phyloP scores from a whole-genome alignment of 2,113 vertebrate genomes.

The Petroica traversi region DNA sequence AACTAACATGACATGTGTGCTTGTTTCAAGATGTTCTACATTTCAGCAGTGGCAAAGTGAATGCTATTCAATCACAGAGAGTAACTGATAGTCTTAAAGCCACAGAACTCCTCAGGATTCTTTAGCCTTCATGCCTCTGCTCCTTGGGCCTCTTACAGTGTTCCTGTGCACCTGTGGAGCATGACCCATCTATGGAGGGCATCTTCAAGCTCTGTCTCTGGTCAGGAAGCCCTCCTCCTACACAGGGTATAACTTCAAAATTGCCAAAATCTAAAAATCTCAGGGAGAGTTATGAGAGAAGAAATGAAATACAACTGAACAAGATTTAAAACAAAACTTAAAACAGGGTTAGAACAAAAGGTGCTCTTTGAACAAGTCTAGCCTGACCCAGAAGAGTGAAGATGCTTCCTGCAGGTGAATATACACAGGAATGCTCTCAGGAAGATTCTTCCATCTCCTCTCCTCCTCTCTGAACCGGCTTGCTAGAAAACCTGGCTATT shows the following conservation, averaged over 20 bases:
- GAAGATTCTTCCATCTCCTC: not conserved
- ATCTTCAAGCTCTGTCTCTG: not conserved
- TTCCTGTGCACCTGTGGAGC: not conserved
- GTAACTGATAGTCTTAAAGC: conserved; percentile 15
- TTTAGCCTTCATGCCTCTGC: not conserved
- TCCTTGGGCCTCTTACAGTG: not conserved
- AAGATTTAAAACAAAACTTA: conserved; percentile 13
- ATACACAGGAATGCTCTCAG: not conserved
- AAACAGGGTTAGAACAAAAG: conserved; percentile 16
- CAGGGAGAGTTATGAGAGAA: not conserved
- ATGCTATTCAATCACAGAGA: not conserved
- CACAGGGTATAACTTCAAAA: not conserved
- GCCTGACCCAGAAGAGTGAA: not conserved
- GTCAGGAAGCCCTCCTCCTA: not conserved
- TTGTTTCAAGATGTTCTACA: conserved; percentile 54
- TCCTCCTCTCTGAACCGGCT: not conserved
- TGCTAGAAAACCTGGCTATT: not conserved
- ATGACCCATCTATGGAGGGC: not conserved
- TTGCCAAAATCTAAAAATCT: not conserved
- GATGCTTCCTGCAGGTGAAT: not conserved
- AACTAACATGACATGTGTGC: conserved; percentile 28
- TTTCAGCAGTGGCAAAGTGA: conserved; percentile 37
- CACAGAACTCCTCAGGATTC: conserved; percentile 21
- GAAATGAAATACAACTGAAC: conserved; percentile 11
- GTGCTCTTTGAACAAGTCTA: conserved; percentile 26